These are phyloP conservation scores for Didymodactylos carnosus DNA, from an alignment of 2,888 invertebrate genomes.

Conservation along the genomic window DNA sequence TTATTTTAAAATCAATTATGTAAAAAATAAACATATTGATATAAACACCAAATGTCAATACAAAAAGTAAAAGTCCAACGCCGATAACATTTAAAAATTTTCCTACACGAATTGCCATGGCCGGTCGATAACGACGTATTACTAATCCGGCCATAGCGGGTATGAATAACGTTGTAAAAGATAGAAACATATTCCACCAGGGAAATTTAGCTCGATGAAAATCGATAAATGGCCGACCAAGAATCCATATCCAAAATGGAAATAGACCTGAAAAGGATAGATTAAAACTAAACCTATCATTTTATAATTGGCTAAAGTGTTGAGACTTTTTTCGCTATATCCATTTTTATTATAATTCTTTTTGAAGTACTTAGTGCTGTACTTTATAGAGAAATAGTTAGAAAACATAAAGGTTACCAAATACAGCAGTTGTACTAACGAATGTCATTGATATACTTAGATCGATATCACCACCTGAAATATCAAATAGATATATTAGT, in stretches of 20 bases:
- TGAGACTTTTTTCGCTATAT: too few relatives aligned
- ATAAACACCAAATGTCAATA: background rate
- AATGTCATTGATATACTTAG: conserved; percentile 85
- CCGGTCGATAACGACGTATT: background rate
- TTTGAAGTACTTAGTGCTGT: too few relatives aligned
- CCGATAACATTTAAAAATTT: background rate
- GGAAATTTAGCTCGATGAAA: background rate
- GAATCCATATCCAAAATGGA: background rate
- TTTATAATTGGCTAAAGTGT: too few relatives aligned
- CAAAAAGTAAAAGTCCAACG: too few relatives aligned
- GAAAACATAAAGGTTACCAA: too few relatives aligned
- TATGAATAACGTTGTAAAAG: background rate
- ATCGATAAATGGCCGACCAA: background rate
- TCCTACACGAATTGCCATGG: background rate
- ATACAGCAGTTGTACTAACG: conserved; percentile 62
- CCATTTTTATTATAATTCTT: too few relatives aligned
- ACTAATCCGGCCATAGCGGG: background rate
- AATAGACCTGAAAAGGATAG: too few relatives aligned
- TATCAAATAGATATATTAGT: too few relatives aligned
- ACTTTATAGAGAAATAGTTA: too few relatives aligned
- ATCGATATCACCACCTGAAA: conserved; percentile 75
- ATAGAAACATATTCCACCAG: background rate
- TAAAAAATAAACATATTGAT: background rate
- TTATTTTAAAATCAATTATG: conserved; percentile 42
- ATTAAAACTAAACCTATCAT: too few relatives aligned